phyloP scores from a whole-genome alignment of 2,888 invertebrate genomes.

The Stenchaetothrips biformis region DNA sequence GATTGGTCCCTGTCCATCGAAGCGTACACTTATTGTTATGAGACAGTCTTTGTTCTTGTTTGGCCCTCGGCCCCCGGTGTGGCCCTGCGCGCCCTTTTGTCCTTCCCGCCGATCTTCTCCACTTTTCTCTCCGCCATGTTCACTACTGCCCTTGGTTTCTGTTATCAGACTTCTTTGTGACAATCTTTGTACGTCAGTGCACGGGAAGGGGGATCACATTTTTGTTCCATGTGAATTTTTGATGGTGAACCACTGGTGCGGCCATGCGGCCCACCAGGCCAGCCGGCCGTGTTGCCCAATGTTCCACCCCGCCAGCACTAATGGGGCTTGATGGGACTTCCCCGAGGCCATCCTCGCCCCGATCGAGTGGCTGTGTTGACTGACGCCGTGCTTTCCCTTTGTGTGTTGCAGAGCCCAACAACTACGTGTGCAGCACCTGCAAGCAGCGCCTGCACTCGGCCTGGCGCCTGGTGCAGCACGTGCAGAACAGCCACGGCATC shows the following conservation, averaged over 20 bases:
- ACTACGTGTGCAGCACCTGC: constrained; percentile 91
- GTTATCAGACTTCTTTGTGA: no score
- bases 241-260: no score
- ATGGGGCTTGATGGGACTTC: no score
- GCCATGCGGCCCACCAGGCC: no score
- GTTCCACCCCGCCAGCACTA: no score
- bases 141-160: no score
- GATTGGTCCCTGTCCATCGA: constrained; percentile 27
- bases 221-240: no score
- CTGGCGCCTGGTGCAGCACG: constrained; percentile 92
- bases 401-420: constrained; percentile 79
- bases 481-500: constrained; percentile 88
- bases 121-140: not conserved
- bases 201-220: no score
- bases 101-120: not conserved
- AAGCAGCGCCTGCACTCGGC: constrained; percentile 88
- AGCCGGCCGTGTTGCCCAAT: no score
- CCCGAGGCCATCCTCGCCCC: not conserved
- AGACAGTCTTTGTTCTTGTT: constrained; percentile 21
- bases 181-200: no score
- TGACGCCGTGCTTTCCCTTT: not conserved
- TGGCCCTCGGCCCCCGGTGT: constrained; percentile 8
- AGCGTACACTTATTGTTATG: constrained; percentile 30
- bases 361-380: not conserved
- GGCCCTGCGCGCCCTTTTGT: constrained; percentile 5